These are phyloP conservation scores for Heliconius ethilla DNA, from an alignment of 2,888 invertebrate genomes.

Conservation along the genomic window DNA sequence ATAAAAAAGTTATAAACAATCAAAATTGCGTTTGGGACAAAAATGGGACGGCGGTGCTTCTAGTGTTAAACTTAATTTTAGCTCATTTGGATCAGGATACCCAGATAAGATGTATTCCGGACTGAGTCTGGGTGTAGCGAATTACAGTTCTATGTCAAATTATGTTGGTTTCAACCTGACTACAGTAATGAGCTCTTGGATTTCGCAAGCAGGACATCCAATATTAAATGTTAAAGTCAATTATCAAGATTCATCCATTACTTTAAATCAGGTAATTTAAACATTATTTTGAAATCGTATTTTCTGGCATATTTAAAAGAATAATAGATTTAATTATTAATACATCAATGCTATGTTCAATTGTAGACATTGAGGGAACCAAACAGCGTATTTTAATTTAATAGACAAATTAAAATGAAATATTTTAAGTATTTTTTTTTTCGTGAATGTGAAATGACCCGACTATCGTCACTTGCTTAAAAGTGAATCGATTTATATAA, in stretches of 20 bases:
- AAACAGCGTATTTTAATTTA: too few relatives aligned
- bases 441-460: too few relatives aligned
- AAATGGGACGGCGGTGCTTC: too few relatives aligned
- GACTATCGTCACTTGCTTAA: background rate
- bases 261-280: slow-evolving; percentile 62
- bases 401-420: too few relatives aligned
- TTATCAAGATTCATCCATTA: slow-evolving; percentile 58
- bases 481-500: background rate
- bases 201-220: slow-evolving; percentile 70
- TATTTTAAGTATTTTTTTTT: too few relatives aligned
- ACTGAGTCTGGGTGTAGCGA: slow-evolving; percentile 64
- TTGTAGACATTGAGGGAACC: too few relatives aligned
- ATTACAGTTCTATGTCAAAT: slow-evolving; percentile 53
- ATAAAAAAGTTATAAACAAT: too few relatives aligned
- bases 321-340: too few relatives aligned
- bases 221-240: slow-evolving; percentile 65
- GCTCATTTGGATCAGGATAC: slow-evolving; percentile 68
- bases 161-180: slow-evolving; percentile 58
- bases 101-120: slow-evolving; percentile 76
- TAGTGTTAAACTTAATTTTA: slow-evolving; percentile 51
- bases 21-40: too few relatives aligned
- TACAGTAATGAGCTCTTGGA: slow-evolving; percentile 70
- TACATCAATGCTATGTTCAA: too few relatives aligned
- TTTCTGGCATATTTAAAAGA: too few relatives aligned
- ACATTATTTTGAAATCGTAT: slow-evolving; percentile 43